Base-by-base conservation (phyloP, 2,888 invertebrate species). In the Drosophila nr. perissopoda region DNA sequence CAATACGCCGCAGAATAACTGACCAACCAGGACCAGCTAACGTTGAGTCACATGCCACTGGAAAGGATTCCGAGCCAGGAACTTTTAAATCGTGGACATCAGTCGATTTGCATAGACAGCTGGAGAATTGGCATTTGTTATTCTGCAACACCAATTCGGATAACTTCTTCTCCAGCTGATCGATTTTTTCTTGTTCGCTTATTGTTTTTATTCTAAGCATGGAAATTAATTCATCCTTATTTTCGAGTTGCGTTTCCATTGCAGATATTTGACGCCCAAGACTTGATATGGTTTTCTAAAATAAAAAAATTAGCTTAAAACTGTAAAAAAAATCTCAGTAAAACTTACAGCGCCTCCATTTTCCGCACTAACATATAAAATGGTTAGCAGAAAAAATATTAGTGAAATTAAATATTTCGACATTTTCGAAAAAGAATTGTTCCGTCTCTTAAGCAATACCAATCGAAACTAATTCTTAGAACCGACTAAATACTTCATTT, bases 1-100 rank as follows among this genome's bases (percentile, higher is more conserved):
- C 95, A 68, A 94, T 94, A 21, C 96, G 94, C 75, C 95, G 95
- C 89, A 95, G 95, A 93, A 62, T 95, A 93, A 95, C 95, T 59
- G 95, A 95, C 96, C 96, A 96, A 4, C 95, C 95, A 0, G 95
- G 95, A 1, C 95, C 95, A 0, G 94, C 94, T 13, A 71, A 94
- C 40, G 92, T 72, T 0, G 94, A 94, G 48, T 93, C 94, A 48
- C 89, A 89, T 7, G 59, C 33, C 0, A 94, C 95, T 90, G 95
- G 95, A 90, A 96, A 95, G 0, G 95, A 93, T 7, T 51, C 42
- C 0, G 16, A 4, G 25, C 65, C 67, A 11, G 80, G 52, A 5
- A 82, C n/a, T 13, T 66, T 68, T 5, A 80, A 36, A 3, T 49
- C 36, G 51, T 80, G 65, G 6, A 79, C 5, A 1, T 63, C 75